These are phyloP conservation scores for Hesperia comma DNA, from an alignment of 2,888 invertebrate species.

Conservation along the genomic window DNA sequence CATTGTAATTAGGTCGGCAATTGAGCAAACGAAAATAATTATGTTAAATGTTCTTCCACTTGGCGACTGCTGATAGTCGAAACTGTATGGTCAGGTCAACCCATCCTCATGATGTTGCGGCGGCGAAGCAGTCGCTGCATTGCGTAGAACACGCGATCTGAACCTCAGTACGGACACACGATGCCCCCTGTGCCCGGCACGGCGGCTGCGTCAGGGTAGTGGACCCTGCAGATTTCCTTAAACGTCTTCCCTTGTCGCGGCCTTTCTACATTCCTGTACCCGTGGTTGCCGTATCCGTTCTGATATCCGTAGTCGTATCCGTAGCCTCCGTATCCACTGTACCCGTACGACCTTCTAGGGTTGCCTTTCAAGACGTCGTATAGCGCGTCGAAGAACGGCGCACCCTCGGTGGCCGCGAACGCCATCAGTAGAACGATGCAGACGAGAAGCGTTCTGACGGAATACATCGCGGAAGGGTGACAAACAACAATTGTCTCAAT, in stretches of 20 bases:
- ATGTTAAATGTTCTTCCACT: slow-evolving; percentile 25
- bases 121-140: slow-evolving; percentile 79
- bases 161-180: slow-evolving; percentile 85
- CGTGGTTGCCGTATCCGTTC: slow-evolving; percentile 52
- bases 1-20: slow-evolving; percentile 13
- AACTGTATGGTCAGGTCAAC: slow-evolving; percentile 53
- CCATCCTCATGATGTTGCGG: slow-evolving; percentile 81
- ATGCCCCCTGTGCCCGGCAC: slow-evolving; percentile 83
- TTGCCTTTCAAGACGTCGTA: slow-evolving; percentile 76
- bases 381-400: slow-evolving; percentile 77
- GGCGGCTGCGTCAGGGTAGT: slow-evolving; percentile 82
- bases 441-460: slow-evolving; percentile 52
- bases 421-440: slow-evolving; percentile 56
- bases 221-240: slow-evolving; percentile 88
- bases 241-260: slow-evolving; percentile 82
- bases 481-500: slow-evolving; percentile 71
- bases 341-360: slow-evolving; percentile 68
- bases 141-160: slow-evolving; percentile 83
- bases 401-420: slow-evolving; percentile 56
- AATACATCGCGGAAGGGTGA: slow-evolving; percentile 76
- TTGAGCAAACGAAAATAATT: slow-evolving; percentile 30
- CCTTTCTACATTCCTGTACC: slow-evolving; percentile 53
- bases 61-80: slow-evolving; percentile 18
- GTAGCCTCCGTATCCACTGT: slow-evolving; percentile 59
- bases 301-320: slow-evolving; percentile 55